Conservation (phyloP, 2,888 invertebrate species). For the Osmoderma eremita region DNA sequence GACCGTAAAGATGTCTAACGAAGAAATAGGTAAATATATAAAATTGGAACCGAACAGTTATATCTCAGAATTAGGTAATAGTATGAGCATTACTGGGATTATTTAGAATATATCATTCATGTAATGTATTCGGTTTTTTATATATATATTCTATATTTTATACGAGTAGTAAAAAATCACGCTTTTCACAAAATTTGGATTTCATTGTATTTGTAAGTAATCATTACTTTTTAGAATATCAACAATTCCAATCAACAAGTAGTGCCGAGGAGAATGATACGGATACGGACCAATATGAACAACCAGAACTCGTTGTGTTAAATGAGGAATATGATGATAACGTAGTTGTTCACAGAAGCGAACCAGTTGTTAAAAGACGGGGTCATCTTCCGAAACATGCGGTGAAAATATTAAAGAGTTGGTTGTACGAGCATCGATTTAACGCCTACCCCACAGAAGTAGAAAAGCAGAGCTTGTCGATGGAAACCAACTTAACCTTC, state of each 20-base stretch:
- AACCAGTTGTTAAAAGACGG: slow-evolving; percentile 47
- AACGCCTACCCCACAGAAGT: slow-evolving; percentile 63
- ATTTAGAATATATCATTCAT: not conserved
- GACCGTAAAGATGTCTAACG: slow-evolving; percentile 45
- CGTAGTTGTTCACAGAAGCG: slow-evolving; percentile 36
- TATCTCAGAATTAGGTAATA: slow-evolving; percentile 2
- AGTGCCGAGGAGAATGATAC: slow-evolving; percentile 51
- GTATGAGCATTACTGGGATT: not conserved
- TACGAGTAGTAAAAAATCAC: too few relatives aligned
- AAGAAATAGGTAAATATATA: slow-evolving; percentile 45
- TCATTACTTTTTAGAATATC: slow-evolving; percentile 38
- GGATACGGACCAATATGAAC: slow-evolving; percentile 51
- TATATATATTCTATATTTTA: not conserved
- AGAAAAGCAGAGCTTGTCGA: slow-evolving; percentile 62
- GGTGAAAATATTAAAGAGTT: slow-evolving; percentile 61
- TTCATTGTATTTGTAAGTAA: too few relatives aligned
- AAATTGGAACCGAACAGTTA: not conserved
- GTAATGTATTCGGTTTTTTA: too few relatives aligned
- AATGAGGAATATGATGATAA: slow-evolving; percentile 46
- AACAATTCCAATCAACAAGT: slow-evolving; percentile 45
- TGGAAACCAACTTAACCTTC: slow-evolving; percentile 62
- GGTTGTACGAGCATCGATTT: slow-evolving; percentile 63
- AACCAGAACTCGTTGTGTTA: slow-evolving; percentile 49
- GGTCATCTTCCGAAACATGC: slow-evolving; percentile 62
- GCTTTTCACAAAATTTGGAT: too few relatives aligned